Percentiles rank a stretch among this genome's conserved stretches.
phyloP scores from a whole-genome alignment of 2,113 vertebrate species.

The Chamaetylas fuelleborni region DNA sequence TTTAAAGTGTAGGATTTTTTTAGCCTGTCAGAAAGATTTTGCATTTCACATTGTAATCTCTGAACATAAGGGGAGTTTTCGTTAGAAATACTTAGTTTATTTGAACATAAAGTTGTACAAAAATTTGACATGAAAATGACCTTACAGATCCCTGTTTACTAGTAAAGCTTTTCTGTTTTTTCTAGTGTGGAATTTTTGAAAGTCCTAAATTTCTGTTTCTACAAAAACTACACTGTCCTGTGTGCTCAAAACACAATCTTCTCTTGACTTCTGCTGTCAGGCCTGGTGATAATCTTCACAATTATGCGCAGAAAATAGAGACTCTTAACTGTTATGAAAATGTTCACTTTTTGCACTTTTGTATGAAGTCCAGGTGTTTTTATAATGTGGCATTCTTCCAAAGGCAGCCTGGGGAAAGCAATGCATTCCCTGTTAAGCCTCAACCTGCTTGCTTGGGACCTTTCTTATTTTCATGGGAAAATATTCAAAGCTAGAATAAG shows the following conservation, averaged over 20 bases:
- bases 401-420: background rate
- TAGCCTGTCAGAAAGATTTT: background rate
- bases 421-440: background rate
- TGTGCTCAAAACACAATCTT: background rate
- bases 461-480: background rate
- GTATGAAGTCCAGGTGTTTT: background rate
- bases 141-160: background rate
- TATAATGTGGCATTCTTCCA: background rate
- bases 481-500: background rate
- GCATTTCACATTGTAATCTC: background rate
- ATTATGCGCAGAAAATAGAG: background rate
- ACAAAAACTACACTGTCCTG: background rate
- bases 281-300: background rate
- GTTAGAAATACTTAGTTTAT: background rate
- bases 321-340: background rate
- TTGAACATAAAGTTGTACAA: background rate
- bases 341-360: background rate
- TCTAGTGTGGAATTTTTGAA: background rate
- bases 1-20: background rate
- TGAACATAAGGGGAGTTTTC: background rate
- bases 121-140: background rate
- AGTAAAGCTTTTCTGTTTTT: background rate
- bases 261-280: background rate
- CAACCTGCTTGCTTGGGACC: background rate
- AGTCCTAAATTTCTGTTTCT: background rate